phyloP scores from a whole-genome alignment of 2,888 invertebrate genomes.

The Sialis lutaria region DNA sequence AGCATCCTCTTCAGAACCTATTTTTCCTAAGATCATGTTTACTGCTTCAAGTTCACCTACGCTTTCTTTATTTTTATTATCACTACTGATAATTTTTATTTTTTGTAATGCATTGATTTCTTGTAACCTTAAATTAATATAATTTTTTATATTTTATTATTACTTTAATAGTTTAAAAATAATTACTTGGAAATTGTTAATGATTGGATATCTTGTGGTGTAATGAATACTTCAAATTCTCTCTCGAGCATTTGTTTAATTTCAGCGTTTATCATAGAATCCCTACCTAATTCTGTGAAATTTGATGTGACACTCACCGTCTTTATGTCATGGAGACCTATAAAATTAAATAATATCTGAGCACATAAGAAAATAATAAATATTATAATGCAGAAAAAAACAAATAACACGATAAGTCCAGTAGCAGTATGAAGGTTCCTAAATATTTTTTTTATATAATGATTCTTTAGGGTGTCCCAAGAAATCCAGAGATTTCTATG shows the following conservation, averaged over 20 bases:
- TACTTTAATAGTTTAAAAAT: background rate
- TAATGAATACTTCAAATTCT: conserved; percentile 72
- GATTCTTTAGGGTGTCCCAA: too few species aligned
- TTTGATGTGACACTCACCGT: conserved; percentile 50
- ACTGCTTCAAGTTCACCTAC: conserved; percentile 34
- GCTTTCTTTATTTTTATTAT: conserved; percentile 9
- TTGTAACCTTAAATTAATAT: conserved; percentile 16
- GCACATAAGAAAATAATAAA: too few species aligned
- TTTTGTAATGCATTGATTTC: conserved; percentile 13
- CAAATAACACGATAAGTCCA: too few species aligned
- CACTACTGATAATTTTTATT: background rate
- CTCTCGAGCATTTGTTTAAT: conserved; percentile 84
- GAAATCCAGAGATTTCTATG: too few species aligned
- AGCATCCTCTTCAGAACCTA: conserved; percentile 29
- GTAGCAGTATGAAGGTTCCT: too few species aligned
- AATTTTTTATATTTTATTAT: background rate
- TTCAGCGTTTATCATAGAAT: conserved; percentile 94
- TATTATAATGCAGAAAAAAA: too few species aligned
- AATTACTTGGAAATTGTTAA: conserved; percentile 52
- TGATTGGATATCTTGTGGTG: conserved; percentile 69
- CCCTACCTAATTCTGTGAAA: conserved; percentile 85
- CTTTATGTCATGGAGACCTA: conserved; percentile 48
- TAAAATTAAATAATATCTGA: too few species aligned
- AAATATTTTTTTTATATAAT: too few species aligned
- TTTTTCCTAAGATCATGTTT: conserved; percentile 38